Base-by-base conservation (phyloP, 2,113 vertebrate genomes). In the Amphilophus citrinellus region DNA sequence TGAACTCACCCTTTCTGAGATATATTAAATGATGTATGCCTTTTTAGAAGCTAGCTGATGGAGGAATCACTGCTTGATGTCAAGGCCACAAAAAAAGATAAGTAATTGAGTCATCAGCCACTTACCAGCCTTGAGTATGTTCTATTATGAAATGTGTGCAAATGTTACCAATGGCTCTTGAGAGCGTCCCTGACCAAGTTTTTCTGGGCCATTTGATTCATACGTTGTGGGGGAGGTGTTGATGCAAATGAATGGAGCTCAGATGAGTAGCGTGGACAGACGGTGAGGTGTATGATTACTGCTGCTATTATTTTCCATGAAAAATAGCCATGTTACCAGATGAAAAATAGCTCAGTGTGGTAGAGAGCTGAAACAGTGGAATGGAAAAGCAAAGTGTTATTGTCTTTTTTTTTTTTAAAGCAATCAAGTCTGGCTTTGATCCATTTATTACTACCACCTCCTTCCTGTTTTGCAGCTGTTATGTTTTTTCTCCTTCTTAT, bases 391-490 rank as follows among this genome's bases (percentile, higher is more conserved):
- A 71, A 71, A 47, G 24, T 53, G 24, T 53, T 71, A 22, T 32
- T 53, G 44, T 22, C 27, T 50, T 32, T 15, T 17, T 15, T 44
- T 44, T 0, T 71, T 71, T 53, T 53, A 50, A 71, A 32, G 44
- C 27, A 0, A 14, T 14, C 44, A 47, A 15, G 3, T 71, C 66
- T 53, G 66, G 66, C 66, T 71, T 47, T 32, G 44, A 32, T 71
- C 44, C 66, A 76, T 80, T 73, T 80, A 68, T 76, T 76, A 53
- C 73, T 7, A 56, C 47, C 24, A 58, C 80, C 35, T 84, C 79
- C 83, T 84, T 90, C 88, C 90, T 90, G 63, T 88, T 84, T 76
- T 60, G 61, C 53, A 47, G 22, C 75, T 32, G 14, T 66, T 15
- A 20, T 66, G 37, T 37, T 77, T 35, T 35, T 35, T 35, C 32